Evolutionary conservation across 2,113 vertebrate species (phyloP).

Genomic region (Notarius quadriscutis): DNA sequence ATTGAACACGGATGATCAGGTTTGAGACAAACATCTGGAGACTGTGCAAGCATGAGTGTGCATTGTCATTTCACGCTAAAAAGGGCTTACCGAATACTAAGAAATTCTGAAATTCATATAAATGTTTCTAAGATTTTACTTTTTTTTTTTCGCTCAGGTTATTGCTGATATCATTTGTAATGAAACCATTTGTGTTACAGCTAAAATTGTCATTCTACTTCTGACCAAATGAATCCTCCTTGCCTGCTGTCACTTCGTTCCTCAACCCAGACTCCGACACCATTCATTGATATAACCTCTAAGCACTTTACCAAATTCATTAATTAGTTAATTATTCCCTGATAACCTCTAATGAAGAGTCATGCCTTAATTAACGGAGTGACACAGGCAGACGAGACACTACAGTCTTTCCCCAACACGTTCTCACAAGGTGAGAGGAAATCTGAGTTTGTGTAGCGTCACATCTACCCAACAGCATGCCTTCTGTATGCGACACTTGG

Average conservation of each 20-base stretch:
- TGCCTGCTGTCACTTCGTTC: background rate
- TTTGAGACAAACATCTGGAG: background rate
- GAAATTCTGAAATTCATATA: too few relatives aligned
- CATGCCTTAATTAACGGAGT: conserved; percentile 36
- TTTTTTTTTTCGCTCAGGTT: background rate
- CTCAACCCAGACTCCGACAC: background rate
- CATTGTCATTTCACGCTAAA: too few relatives aligned
- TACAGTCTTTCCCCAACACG: conserved; percentile 38
- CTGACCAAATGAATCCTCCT: background rate
- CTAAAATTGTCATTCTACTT: background rate
- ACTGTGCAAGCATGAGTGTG: background rate
- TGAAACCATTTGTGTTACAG: background rate
- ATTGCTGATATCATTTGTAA: background rate
- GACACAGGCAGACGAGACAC: conserved; percentile 10
- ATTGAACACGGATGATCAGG: background rate
- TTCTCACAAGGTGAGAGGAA: conserved; percentile 51
- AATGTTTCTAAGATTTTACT: background rate
- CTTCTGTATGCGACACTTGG: background rate
- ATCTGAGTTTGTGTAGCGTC: conserved; percentile 27
- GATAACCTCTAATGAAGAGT: conserved; percentile 63
- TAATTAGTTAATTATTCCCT: conserved; percentile 64
- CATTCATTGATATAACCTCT: conserved; percentile 8
- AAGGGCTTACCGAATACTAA: too few relatives aligned
- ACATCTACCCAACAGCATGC: background rate
- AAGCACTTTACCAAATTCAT: conserved; percentile 33